Conservation (phyloP, 2,888 invertebrate genomes). For the Xylota sylvarum region DNA sequence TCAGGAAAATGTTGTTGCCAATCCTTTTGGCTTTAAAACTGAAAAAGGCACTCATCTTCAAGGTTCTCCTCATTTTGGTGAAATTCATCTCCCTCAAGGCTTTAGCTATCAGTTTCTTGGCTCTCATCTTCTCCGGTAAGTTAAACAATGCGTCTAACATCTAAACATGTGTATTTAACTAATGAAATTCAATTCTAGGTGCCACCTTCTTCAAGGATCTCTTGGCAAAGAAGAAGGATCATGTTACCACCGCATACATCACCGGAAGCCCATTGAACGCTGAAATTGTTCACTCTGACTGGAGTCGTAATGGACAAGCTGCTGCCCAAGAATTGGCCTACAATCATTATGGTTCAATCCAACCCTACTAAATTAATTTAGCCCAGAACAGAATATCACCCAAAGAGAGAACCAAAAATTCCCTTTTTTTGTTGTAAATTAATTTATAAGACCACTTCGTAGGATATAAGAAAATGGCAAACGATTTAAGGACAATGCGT, state of each 20-base stretch:
- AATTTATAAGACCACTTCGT: conserved; percentile 43
- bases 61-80: conserved; percentile 87
- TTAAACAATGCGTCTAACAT: conserved; percentile 33
- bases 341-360: conserved; percentile 84
- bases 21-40: conserved; percentile 87
- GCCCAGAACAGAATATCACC: conserved; percentile 18
- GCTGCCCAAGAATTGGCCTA: conserved; percentile 84
- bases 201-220: conserved; percentile 85
- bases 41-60: conserved; percentile 87
- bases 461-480: conserved; percentile 48
- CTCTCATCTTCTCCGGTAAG: conserved; percentile 87
- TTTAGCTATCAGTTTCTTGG: conserved; percentile 87
- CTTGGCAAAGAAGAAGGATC: conserved; percentile 84
- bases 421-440: conserved; percentile 58
- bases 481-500: conserved; percentile 57
- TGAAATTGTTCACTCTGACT: conserved; percentile 85
- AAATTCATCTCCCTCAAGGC: conserved; percentile 89
- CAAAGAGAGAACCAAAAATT: conserved; percentile 62
- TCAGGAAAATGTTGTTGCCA: conserved; percentile 88
- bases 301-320: conserved; percentile 85
- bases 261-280: conserved; percentile 84
- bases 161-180: not conserved
- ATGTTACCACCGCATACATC: conserved; percentile 85
- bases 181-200: conserved; percentile 78
- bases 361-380: conserved; percentile 81